Evolutionary conservation across 2,888 invertebrate genomes (phyloP).

Genomic region (Melolontha melolontha): DNA sequence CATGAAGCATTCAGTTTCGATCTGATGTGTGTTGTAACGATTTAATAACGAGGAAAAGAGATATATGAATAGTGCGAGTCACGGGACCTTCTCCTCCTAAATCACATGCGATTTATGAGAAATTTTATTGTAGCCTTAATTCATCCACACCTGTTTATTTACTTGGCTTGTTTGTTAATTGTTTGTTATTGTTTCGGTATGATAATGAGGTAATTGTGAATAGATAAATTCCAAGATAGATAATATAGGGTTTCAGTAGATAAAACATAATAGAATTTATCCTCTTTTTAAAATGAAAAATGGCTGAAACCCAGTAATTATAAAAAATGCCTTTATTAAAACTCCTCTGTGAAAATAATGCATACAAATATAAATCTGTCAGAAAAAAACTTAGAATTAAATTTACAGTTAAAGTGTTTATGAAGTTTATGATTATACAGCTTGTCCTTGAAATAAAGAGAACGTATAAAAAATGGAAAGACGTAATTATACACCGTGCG

Average conservation of each 20-base stretch:
- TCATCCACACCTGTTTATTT: conserved; percentile 36
- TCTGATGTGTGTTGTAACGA: conserved; percentile 32
- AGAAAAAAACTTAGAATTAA: too few relatives aligned
- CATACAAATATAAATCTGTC: too few relatives aligned
- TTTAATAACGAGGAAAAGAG: conserved; percentile 31
- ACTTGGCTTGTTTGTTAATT: conserved; percentile 12
- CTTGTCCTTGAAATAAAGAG: too few relatives aligned
- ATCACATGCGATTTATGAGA: conserved; percentile 33
- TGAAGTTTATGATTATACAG: too few relatives aligned
- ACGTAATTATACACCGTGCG: too few relatives aligned
- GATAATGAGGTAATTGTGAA: conserved; percentile 9
- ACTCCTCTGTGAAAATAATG: too few relatives aligned
- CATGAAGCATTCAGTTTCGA: conserved; percentile 13
- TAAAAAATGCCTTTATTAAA: too few relatives aligned
- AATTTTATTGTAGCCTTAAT: conserved; percentile 28
- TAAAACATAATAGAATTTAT: neutral
- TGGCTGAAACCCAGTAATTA: too few relatives aligned
- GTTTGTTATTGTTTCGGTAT: conserved; percentile 17
- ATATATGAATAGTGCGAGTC: conserved; percentile 17
- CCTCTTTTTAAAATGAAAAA: too few relatives aligned
- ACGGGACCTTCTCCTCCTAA: conserved; percentile 16
- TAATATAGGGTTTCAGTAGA: neutral
- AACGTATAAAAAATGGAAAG: too few relatives aligned
- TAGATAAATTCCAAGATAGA: neutral
- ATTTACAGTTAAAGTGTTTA: too few relatives aligned